Evolutionary conservation across 2,797 vertebrate genomes (phyloP).

Genomic region (Carcharodon carcharias): DNA sequence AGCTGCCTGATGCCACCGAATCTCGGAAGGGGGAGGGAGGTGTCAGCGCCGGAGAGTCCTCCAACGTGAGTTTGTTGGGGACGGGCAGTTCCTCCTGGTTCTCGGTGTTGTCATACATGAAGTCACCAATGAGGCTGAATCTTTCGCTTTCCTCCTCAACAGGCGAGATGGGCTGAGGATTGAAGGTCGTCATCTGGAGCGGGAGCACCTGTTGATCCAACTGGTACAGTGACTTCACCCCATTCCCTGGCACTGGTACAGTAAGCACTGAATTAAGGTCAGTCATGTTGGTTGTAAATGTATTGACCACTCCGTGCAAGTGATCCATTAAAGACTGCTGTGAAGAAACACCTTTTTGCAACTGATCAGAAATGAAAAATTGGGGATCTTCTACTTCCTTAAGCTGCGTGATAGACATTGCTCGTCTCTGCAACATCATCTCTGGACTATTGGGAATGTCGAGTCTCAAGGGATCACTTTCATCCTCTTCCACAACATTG

Average conservation of each 20-base stretch:
- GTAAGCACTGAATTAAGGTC: conserved; percentile 60
- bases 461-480: conserved; percentile 59
- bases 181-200: conserved; percentile 60
- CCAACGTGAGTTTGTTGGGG: conserved; percentile 70
- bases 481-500: conserved; percentile 76
- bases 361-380: conserved; percentile 62
- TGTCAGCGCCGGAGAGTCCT: conserved; percentile 76
- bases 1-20: conserved; percentile 80
- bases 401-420: conserved; percentile 49
- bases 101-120: conserved; percentile 72
- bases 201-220: conserved; percentile 59
- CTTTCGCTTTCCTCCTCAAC: conserved; percentile 69
- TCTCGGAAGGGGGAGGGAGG: conserved; percentile 96
- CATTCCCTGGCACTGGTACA: conserved; percentile 51
- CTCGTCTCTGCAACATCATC: conserved; percentile 61
- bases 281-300: conserved; percentile 63
- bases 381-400: conserved; percentile 60
- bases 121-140: conserved; percentile 79
- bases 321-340: conserved; percentile 62
- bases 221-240: conserved; percentile 53
- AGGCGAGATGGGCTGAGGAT: conserved; percentile 57
- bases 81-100: conserved; percentile 65
- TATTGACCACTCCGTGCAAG: conserved; percentile 72
- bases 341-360: conserved; percentile 56
- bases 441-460: conserved; percentile 66